A percentile compares a stretch with the other conserved stretches of the same genome.
phyloP scores from a whole-genome alignment of 2,113 vertebrate genomes.

The Sylvia atricapilla region DNA sequence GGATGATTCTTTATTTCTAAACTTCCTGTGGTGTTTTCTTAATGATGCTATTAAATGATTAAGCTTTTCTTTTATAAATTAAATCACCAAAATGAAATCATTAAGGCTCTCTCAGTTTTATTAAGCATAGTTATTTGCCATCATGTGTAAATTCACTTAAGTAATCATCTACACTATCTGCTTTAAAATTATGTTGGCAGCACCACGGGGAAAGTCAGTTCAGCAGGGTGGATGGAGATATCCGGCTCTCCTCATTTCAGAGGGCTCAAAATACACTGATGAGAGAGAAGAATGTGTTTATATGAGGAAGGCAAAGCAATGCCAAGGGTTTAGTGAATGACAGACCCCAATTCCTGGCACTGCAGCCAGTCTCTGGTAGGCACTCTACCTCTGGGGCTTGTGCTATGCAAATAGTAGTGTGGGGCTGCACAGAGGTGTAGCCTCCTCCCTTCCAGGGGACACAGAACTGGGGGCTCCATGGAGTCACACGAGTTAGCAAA shows the following conservation, averaged over 20 bases:
- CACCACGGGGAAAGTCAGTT: background rate
- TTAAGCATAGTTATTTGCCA: slow-evolving; percentile 63
- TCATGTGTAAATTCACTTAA: slow-evolving; percentile 63
- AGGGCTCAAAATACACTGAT: background rate
- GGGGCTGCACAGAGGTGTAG: background rate
- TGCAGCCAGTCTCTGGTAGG: background rate
- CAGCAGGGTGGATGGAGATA: background rate
- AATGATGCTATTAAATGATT: slow-evolving; percentile 65
- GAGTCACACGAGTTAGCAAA: background rate
- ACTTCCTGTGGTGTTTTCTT: slow-evolving; percentile 61
- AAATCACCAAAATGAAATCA: slow-evolving; percentile 58
- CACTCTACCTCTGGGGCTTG: background rate
- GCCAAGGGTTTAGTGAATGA: background rate
- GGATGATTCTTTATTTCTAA: slow-evolving; percentile 57
- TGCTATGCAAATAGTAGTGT: background rate
- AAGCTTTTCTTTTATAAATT: slow-evolving; percentile 64
- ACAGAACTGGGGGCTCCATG: background rate
- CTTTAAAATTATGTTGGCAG: slow-evolving; percentile 34
- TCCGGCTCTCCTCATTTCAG: background rate
- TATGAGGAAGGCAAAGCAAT: background rate
- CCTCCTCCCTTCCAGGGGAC: background rate
- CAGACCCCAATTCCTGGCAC: background rate
- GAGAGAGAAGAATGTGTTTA: background rate
- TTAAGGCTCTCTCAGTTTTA: slow-evolving; percentile 45
- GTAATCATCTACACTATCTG: slow-evolving; percentile 34